phyloP scores from a whole-genome alignment of 1,140 invertebrate species.

The Euglossa dilemma region DNA sequence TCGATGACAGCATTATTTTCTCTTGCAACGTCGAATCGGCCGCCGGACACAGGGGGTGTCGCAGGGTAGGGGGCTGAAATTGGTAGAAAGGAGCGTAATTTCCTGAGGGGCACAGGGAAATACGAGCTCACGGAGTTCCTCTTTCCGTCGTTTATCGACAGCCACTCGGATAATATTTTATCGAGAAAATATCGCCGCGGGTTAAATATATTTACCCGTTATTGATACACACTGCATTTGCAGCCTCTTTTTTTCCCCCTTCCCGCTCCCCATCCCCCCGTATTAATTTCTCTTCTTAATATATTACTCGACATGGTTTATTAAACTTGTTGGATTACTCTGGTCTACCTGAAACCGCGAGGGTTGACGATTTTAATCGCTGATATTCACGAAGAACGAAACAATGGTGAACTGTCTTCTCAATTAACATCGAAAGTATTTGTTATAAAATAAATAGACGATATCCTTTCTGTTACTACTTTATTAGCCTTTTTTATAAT shows the following conservation, averaged over 20 bases:
- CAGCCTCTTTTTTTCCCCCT: no score
- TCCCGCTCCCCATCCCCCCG: not conserved
- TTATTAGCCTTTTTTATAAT: no score
- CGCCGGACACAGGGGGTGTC: slow-evolving; percentile 15
- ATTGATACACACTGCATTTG: slow-evolving; percentile 3
- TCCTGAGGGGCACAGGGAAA: slow-evolving; percentile 57
- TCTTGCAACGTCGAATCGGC: slow-evolving; percentile 44
- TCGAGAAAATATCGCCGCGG: slow-evolving; percentile 31
- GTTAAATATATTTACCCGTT: slow-evolving; percentile 29
- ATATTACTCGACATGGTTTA: no score
- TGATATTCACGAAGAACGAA: no score
- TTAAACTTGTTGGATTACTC: no score
- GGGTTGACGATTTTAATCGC: no score
- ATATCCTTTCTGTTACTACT: no score
- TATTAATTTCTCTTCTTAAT: no score
- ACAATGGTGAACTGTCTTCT: no score
- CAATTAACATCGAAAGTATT: no score
- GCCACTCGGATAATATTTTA: slow-evolving; percentile 35
- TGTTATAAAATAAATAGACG: no score
- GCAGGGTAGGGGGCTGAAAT: slow-evolving; percentile 9
- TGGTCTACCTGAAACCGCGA: no score
- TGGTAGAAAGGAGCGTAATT: slow-evolving; percentile 64
- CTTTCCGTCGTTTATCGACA: slow-evolving; percentile 55
- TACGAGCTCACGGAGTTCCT: slow-evolving; percentile 48
- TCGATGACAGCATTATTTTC: slow-evolving; percentile 62